Base-by-base conservation (phyloP, 1,140 invertebrate species). In the Vanessa tameamea region DNA sequence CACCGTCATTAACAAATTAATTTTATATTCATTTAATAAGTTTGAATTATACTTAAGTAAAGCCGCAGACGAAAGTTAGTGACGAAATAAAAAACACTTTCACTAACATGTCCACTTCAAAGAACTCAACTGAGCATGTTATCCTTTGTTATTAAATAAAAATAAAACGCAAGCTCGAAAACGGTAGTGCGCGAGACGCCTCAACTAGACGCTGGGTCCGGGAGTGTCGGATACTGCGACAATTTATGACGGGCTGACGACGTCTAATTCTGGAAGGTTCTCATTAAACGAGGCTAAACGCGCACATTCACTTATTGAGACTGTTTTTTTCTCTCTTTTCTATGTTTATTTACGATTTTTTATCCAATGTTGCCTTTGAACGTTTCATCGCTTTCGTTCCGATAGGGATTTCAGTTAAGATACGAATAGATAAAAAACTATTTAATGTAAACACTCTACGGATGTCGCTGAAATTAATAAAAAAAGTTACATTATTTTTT, bases 261-360 rank as follows among this genome's bases (percentile, higher is more conserved):
- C 83, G 79, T 77, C 85, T 89, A 89, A 90, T 90, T 89, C 85
- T 72, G 76, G 73, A 74, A 78, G 73, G 66, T 75, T 83, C 87
- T 91, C 89, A 89, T 91, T 91, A 91, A 87, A 88, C 68, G 76
- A 76, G 82, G 79, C 84, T 87, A 87, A 87, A 87, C 81, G 85
- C 73, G 77, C 55, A 76, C 82, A 86, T 91, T 89, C 86, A 88
- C 84, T 89, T 88, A 87, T 81, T 83, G 78, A 59, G 78, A 67
- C 73, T 69, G 78, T 82, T 87, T 82, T 85, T 86, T 81, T 79
- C 70, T 79, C 70, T 61, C 70, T 64, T 65, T 75, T 64, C 69
- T 73, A 73, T 69, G 64, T 64, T 79, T 84, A 79, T 85, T 80
- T 85, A 53, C 8, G 51, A 80, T 73, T 47, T 26, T 68, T 43